Percentiles rank a stretch among this genome's conserved stretches.
Conservation (phyloP, 1,140 invertebrate species). For the Bradynema listronoti region DNA sequence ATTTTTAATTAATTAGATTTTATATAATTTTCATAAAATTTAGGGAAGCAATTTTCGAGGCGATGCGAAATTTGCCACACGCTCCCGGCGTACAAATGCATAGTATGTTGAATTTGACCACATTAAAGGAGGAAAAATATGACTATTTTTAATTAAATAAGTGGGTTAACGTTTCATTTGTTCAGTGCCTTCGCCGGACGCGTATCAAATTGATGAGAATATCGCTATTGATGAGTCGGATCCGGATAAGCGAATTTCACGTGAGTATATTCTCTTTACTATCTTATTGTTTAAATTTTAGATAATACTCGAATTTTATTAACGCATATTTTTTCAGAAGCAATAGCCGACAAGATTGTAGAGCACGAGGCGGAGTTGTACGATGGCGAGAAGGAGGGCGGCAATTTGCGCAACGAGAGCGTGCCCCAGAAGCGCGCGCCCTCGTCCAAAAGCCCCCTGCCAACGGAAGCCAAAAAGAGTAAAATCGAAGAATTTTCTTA, state of each 20-base stretch:
- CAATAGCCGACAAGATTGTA: conserved; percentile 75
- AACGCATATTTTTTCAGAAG: too few relatives aligned
- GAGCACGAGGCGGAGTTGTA: conserved; percentile 91
- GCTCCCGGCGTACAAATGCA: conserved; percentile 95
- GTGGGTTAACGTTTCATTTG: too few relatives aligned
- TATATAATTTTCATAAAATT: conserved; percentile 71
- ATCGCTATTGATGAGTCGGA: conserved; percentile 60
- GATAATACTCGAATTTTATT: too few relatives aligned
- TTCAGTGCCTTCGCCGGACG: too few relatives aligned
- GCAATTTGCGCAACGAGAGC: conserved; percentile 69
- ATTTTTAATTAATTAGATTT: conserved; percentile 58
- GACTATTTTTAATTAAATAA: too few relatives aligned
- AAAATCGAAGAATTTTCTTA: neutral
- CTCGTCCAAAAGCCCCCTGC: neutral
- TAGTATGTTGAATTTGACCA: too few relatives aligned
- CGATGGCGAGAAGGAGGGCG: conserved; percentile 91
- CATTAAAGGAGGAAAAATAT: too few relatives aligned
- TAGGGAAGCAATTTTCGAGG: conserved; percentile 70
- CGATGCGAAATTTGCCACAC: conserved; percentile 90
- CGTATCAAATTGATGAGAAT: conserved; percentile 61
- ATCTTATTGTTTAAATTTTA: conserved; percentile 12
- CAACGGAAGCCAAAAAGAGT: conserved; percentile 4
- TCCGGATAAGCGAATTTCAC: conserved; percentile 44
- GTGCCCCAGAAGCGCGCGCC: conserved; percentile 5
- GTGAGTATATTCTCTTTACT: conserved; percentile 14